Conservation (phyloP, 2,797 vertebrate genomes). For the Eulemur mongoz region DNA sequence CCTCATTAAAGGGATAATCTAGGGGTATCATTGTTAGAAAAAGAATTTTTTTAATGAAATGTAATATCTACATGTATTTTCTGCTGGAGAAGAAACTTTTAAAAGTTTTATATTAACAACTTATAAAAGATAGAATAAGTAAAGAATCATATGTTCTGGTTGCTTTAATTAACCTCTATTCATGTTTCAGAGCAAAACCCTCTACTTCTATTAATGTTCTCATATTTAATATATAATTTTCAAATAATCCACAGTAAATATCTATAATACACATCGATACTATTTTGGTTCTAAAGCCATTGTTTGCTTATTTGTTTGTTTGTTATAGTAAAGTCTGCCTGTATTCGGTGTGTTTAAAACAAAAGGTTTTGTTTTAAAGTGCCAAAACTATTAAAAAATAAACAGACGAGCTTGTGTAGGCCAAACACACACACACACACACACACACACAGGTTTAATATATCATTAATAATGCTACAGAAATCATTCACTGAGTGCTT, state of each 20-base stretch:
- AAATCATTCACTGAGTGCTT: background rate
- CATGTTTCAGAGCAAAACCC: background rate
- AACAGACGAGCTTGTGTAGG: background rate
- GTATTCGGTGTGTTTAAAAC: background rate
- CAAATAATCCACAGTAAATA: background rate
- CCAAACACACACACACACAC: background rate
- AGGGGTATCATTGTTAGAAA: slow-evolving; percentile 1
- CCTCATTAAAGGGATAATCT: background rate
- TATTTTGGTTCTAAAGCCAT: background rate
- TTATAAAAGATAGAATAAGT: background rate
- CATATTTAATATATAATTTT: slow-evolving; percentile 12
- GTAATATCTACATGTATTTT: background rate
- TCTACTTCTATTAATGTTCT: background rate
- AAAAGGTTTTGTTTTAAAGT: background rate
- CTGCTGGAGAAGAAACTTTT: background rate
- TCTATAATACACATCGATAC: background rate
- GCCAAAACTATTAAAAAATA: slow-evolving; percentile 37
- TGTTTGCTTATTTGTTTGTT: background rate
- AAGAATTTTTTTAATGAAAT: background rate
- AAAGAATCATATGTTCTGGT: background rate
- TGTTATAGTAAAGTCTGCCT: background rate
- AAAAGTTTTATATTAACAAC: background rate
- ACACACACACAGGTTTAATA: background rate
- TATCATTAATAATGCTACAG: background rate
- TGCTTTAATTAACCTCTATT: background rate